Evolutionary conservation across 2,888 invertebrate species (phyloP).

Genomic region (Aproaerema taeniolella): DNA sequence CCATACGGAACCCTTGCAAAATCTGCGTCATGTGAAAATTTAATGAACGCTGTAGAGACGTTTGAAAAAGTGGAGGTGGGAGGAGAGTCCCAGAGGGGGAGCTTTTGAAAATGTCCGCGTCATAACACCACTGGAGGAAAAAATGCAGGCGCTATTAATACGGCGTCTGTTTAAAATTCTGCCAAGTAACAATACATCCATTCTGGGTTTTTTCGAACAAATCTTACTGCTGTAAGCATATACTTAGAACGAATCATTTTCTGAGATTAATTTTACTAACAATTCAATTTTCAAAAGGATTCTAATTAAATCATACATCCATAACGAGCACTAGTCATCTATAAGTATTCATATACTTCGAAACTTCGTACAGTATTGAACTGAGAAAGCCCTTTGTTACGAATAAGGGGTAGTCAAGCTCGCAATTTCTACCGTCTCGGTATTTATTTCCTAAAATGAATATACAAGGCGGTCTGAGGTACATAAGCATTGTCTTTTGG

Average conservation of each 20-base stretch:
- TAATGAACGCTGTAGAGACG: slow-evolving; percentile 7
- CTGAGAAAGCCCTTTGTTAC: slow-evolving; percentile 26
- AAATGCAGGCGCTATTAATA: background rate
- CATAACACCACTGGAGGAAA: background rate
- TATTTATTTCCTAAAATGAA: slow-evolving; percentile 69
- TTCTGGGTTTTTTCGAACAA: too few species aligned
- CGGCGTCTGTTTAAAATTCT: too few species aligned
- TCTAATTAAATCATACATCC: too few species aligned
- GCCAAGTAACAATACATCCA: too few species aligned
- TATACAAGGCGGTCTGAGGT: slow-evolving; percentile 57
- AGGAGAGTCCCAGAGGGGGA: background rate
- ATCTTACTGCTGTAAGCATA: too few species aligned
- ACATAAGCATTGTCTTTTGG: slow-evolving; percentile 60
- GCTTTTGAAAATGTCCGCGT: background rate
- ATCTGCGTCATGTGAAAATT: slow-evolving; percentile 4
- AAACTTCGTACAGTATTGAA: slow-evolving; percentile 3
- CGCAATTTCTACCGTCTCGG: slow-evolving; percentile 31
- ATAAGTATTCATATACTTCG: too few species aligned
- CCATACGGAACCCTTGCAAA: background rate
- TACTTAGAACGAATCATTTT: too few species aligned
- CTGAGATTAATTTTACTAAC: too few species aligned
- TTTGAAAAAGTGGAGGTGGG: background rate
- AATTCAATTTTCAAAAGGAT: too few species aligned
- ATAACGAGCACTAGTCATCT: too few species aligned
- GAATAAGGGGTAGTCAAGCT: slow-evolving; percentile 42